Evolutionary conservation across 2,113 vertebrate species (phyloP), one percentile per base, ranked within the genome.

Genomic region (Brachyhypopomus occidentalis): DNA sequence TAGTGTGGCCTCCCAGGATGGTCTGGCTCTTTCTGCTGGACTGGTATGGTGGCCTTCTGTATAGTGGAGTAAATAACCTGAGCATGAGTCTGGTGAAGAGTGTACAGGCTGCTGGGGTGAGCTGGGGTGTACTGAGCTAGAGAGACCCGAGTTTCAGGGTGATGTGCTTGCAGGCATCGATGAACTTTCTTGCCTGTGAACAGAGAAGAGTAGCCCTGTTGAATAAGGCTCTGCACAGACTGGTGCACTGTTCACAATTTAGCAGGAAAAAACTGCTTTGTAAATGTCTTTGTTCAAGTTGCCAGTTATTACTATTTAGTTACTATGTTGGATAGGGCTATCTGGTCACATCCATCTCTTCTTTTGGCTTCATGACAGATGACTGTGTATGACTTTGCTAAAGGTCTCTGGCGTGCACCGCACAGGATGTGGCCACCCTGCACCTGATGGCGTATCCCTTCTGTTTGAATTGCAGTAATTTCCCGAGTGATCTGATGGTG

Each of bases 391-490:
- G 67, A 80, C 58, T 79, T 30, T 82, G 85, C 72, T 67, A 11
- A 73, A 69, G 79, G 72, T 81, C 63, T 27, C 58, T 23, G 22
- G 12, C 25, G 59, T 52, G 45, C 45, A 14, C 23, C 60, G 48
- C n/a, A 48, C 1, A 52, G 4, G 52, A 75, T 22, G 58, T 81
- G 9, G 45, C 12, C 45, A 14, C 45, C 9, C 45, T 41, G 5
- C 41, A 6, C 9, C 74, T 81, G 72, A 81, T 81, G 72, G 52
- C 55, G 52, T 75, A 75, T 75, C 56, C 63, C 75, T 81, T 81
- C 52, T 1, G 23, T 25, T 34, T 81, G 79, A 81, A 81, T 75
- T 81, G 63, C 72, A 75, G 72, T 56, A 75, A 81, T 81, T 81
- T 81, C 79, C 25, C 14, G 45, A 63, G 72, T 60, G 79, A 75